Evolutionary conservation across 2,113 vertebrate species (phyloP).

Genomic region (Silurus asotus): DNA sequence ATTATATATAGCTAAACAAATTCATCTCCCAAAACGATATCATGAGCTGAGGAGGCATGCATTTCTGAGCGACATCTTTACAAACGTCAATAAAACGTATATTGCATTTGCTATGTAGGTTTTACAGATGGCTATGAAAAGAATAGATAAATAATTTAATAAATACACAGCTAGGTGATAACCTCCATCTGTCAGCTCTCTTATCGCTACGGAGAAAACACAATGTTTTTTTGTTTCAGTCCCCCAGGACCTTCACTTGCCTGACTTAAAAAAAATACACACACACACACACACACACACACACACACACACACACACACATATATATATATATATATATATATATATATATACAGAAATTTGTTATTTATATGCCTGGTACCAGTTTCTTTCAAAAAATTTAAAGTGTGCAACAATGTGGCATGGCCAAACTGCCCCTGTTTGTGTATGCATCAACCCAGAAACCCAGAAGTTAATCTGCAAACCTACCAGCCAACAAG

Average conservation of each 20-base stretch:
- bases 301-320: not conserved
- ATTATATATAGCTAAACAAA: not conserved
- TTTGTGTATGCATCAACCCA: not conserved
- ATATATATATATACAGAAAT: not conserved
- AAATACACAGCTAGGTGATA: conserved; percentile 19
- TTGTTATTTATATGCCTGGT: conserved; percentile 22
- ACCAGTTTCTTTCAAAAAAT: conserved; percentile 24
- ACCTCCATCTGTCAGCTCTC: conserved; percentile 20
- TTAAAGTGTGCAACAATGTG: conserved; percentile 15
- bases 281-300: not conserved
- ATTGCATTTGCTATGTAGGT: not conserved
- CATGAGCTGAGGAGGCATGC: not conserved
- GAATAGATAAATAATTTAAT: conserved; percentile 25
- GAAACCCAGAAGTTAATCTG: not conserved
- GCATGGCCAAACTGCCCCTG: not conserved
- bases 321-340: not conserved
- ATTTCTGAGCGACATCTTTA: not conserved
- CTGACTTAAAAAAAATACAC: not conserved
- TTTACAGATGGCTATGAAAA: conserved; percentile 5
- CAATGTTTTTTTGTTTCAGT: not conserved
- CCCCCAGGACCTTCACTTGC: conserved; percentile 1
- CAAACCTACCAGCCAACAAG: conserved; percentile 4
- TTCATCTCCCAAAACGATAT: not conserved
- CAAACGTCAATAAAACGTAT: not conserved
- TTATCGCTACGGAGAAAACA: conserved; percentile 11